Evolutionary conservation across 2,797 vertebrate genomes (phyloP), one percentile per base, ranked within the genome.

Genomic region (Microctenopoma lineatum): DNA sequence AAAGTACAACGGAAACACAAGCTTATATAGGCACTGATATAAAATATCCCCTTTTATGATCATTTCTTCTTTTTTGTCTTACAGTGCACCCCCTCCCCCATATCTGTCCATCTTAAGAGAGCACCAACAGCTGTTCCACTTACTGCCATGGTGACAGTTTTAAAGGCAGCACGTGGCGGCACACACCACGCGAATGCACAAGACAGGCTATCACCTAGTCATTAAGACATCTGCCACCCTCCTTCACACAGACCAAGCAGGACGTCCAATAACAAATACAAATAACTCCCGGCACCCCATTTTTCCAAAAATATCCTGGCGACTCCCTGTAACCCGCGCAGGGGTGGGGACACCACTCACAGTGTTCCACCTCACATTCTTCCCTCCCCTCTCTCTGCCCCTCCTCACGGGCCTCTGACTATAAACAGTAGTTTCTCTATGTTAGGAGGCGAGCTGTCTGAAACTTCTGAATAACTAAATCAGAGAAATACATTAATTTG

Each of bases 391-490:
- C 58, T 65, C 66, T n/a, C 34, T 47, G 67, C 79, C 84, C 84
- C 77, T 78, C 71, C 81, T 65, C 3, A 55, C 79, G 70, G 54
- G 58, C 76, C 70, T 66, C 45, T 5, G 57, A 76, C 87, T 84
- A 83, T 77, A 88, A 91, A 92, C 90, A 90, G 90, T 88, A 90
- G 90, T 76, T 80, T 79, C 84, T 88, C 82, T 91, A 86, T 92
- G 88, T 79, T 81, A 26, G 58, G 77, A 81, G 86, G 59, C 61
- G 58, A 73, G 74, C 78, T 80, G 83, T 76, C 85, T 63, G 62
- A 77, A 76, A 71, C 76, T 74, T 77, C 69, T 77, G 69, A 86
- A 79, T 88, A 87, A 84, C 79, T 86, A 83, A 84, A 84, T 89
- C 85, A 86, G 78, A 69, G 59, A 59, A 78, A 88, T 53, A 70